Evolutionary conservation across 2,113 vertebrate genomes (phyloP), one percentile per base, ranked within the genome.

Genomic region (Indicator maculatus): DNA sequence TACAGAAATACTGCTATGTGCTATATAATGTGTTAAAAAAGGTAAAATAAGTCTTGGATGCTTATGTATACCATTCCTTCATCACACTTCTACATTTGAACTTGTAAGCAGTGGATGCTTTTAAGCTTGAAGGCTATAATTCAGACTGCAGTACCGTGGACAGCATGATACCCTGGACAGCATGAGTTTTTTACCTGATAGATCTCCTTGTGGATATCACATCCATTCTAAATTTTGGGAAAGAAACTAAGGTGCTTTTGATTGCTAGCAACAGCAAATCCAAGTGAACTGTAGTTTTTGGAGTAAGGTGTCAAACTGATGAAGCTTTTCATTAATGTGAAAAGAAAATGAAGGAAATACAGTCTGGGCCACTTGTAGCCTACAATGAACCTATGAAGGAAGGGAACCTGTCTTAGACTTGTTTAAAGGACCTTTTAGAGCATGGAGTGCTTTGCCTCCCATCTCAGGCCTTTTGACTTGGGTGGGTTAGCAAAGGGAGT

Each of bases 401-500:
- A 24, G 50, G 33, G 28, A 80, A 16, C 8, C 4, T 67, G 38
- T 10, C 4, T 50, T 56, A 45, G 12, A 17, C 3, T 64, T 72
- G 6, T 86, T 67, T 30, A 16, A 58, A 66, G 39, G 36, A 63
- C 3, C 28, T 7, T 64, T 52, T 24, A 52, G 17, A 1, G 8
- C 33, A 14, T 6, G 31, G 72, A 24, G 75, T 70, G 24, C 6
- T 69, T 76, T 83, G 11, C 27, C 8, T 86, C 9, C 5, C 3
- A 2, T 30, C 4, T 38, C 61, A 4, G 0, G 1, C 19, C 16
- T 75, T 66, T 11, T 36, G 44, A 65, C 2, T 67, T 61, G 7
- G 6, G 7, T 33, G 9, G 10, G 9, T 16, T 13, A 65, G 31
- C 60, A 78, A 31, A 50, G 17, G 27, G 17, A 82, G 6, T 70